Evolutionary conservation across 1,140 invertebrate genomes (phyloP).

Genomic region (Drosophila ogumai): DNA sequence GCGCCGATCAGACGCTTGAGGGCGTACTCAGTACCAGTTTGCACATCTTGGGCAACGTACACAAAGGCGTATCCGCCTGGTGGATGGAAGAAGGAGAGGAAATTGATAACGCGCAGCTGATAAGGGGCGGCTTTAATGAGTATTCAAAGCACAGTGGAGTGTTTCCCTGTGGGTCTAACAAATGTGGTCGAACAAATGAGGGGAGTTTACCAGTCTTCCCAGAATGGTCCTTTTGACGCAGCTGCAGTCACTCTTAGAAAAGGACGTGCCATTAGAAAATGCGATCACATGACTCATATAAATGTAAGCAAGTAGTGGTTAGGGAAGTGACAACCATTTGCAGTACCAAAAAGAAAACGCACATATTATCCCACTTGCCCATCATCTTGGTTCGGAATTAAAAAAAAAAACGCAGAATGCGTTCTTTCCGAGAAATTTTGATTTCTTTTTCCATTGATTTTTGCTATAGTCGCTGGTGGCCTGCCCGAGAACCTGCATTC

Average conservation of each 20-base stretch:
- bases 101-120: slow-evolving; percentile 57
- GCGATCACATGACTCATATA: slow-evolving; percentile 15
- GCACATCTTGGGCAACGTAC: slow-evolving; percentile 95
- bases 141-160: neutral
- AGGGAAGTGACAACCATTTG: neutral
- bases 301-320: neutral
- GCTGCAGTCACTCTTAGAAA: neutral
- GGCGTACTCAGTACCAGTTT: slow-evolving; percentile 95
- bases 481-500: neutral
- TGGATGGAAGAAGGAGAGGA: slow-evolving; percentile 33
- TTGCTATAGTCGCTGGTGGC: slow-evolving; percentile 6
- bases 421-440: neutral
- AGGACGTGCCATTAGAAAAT: neutral
- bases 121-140: slow-evolving; percentile 37
- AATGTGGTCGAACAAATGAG: neutral
- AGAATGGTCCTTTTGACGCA: neutral
- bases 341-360: neutral
- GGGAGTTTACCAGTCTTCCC: neutral
- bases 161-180: too few relatives aligned
- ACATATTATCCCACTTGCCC: neutral
- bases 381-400: neutral
- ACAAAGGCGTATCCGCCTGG: slow-evolving; percentile 97
- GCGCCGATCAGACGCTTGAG: slow-evolving; percentile 93
- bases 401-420: neutral
- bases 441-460: slow-evolving; percentile 57